Base-by-base conservation (phyloP, 2,113 vertebrate genomes). In the Smithornis capensis region DNA sequence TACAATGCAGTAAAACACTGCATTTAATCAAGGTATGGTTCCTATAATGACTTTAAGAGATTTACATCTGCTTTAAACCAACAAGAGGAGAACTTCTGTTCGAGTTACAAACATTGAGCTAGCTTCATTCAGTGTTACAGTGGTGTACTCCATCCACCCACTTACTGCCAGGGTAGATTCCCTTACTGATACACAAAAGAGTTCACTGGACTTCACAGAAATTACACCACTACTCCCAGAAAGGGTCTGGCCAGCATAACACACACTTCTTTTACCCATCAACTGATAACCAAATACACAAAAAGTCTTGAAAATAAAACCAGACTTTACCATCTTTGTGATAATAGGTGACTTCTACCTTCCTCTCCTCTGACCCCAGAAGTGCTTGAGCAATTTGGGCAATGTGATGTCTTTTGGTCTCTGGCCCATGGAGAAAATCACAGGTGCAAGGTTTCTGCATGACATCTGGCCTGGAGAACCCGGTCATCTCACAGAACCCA, bases 391-490 rank as follows among this genome's bases (percentile, higher is more conserved):
- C 98, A 95, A 99, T 98, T 95, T 99, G 99, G 95, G 98, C 97
- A 96, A 99, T 98, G 92, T 99, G 98, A 53, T 99, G 98, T 82
- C 98, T 98, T 95, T 99, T 99, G 69, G 99, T 99, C 85, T 98
- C 98, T 23, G 99, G 98, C 7, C 99, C 99, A 68, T 99, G 99
- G 79, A 99, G 99, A 95, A 99, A 99, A 97, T 99, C 99, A 47
- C 99, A 99, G 86, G 99, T 99, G 96, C 99, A 99, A 2, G 99
- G 99, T 96, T 98, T 99, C 97, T 99, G 99, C 99, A 99, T 99
- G 97, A 99, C 98, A 97, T 99, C 99, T 75, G 99, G 98, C 96
- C 99, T 98, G 74, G 99, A 99, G 98, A 99, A 99, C 76, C 99
- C 99, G 0, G 99, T 99, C 99, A 99, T 99, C 98, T 99, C 99